Base-by-base conservation (phyloP, 2,888 invertebrate species). In the Hemicrepidius hirtus region DNA sequence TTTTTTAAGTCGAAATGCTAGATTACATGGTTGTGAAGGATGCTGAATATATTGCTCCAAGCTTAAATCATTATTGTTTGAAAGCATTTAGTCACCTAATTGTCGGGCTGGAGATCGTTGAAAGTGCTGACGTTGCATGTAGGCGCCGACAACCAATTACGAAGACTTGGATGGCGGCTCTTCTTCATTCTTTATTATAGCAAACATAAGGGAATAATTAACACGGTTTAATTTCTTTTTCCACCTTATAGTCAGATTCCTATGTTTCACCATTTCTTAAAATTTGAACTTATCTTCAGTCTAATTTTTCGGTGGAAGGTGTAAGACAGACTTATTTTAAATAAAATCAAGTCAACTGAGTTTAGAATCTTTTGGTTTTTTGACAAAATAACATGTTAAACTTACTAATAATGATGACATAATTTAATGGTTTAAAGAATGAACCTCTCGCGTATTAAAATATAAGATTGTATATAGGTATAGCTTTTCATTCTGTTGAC, bases 71-170 rank as follows among this genome's bases (percentile, higher is more conserved):
- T 66, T 73, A 75, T 79, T 83, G 82, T 84, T 83, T 83, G 80
- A 85, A 84, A 85, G 79, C 84, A 85, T 85, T 85, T 84, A 84
- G 85, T 86, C 85, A 85, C 85, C 84, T 86, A 86, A 86, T 86
- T 71, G 71, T 71, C 60, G 83, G 84, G 81, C 75, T 79, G 75
- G 59, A 37, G 62, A 69, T 68, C 59, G 74, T 75, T 74, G 84
- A 86, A 86, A 84, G 82, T 85, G 86, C 86, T 86, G 86, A 86
- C 83, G 81, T 82, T 80, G 80, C 79, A 72, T 78, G 64, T 73
- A 84, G 85, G 86, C 86, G 86, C 86, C 86, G 84, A 81, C 82
- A 84, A 83, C 84, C 85, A 85, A 86, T 85, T 85, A 86, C 82
- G 73, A 71, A 67, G 68, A 65, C 69, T 60, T 57, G 49, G 73